These are phyloP conservation scores for Netelia virgata DNA, from an alignment of 2,888 invertebrate genomes.

Conservation along the genomic window DNA sequence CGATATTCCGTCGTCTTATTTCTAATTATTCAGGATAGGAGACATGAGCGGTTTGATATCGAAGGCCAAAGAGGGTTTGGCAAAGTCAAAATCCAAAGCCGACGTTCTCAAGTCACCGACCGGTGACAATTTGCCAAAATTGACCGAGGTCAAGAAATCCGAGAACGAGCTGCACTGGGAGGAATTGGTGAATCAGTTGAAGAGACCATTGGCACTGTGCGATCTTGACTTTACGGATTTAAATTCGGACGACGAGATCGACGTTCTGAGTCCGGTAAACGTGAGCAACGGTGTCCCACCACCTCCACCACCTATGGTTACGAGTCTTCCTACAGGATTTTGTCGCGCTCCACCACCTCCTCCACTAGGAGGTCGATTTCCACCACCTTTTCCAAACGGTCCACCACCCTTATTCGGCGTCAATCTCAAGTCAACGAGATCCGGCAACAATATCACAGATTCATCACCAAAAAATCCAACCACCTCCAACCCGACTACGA, in stretches of 20 bases:
- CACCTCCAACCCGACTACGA: constrained; percentile 74
- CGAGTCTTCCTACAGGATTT: constrained; percentile 86
- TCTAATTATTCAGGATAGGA: constrained; percentile 88
- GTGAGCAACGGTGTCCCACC: constrained; percentile 90
- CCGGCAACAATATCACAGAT: constrained; percentile 18
- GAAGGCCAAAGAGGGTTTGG: constrained; percentile 96
- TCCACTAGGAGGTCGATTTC: constrained; percentile 79
- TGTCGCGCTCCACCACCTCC: constrained; percentile 86
- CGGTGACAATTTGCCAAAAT: constrained; percentile 88
- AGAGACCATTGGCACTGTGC: constrained; percentile 93
- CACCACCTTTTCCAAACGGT: constrained; percentile 84
- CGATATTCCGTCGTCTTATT: neutral
- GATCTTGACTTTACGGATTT: constrained; percentile 99
- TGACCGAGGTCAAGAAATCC: constrained; percentile 92
- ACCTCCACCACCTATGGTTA: constrained; percentile 92
- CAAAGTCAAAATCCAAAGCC: constrained; percentile 93
- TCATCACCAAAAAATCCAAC: constrained; percentile 80
- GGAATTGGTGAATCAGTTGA: constrained; percentile 91
- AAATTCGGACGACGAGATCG: constrained; percentile 94
- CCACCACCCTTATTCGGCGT: constrained; percentile 83
- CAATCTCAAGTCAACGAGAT: constrained; percentile 78
- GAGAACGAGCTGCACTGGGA: constrained; percentile 99
- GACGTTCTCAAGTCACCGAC: constrained; percentile 91
- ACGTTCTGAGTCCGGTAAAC: constrained; percentile 89
- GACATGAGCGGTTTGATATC: constrained; percentile 96